Evolutionary conservation across 2,797 vertebrate species (phyloP).

Genomic region (Sebastes iracundus): DNA sequence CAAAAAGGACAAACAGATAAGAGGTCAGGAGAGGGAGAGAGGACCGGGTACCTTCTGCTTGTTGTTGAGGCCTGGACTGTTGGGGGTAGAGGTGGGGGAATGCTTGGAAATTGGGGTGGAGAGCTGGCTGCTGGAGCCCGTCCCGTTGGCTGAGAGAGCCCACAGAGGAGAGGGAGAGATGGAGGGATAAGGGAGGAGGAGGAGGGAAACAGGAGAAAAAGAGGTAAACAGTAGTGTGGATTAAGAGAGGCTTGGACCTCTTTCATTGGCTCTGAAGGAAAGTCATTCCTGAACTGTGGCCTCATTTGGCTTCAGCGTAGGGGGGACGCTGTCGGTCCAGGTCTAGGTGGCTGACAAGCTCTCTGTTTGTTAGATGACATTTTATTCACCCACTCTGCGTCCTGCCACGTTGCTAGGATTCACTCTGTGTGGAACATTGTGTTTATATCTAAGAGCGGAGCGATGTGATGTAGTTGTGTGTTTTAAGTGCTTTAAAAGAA

Average conservation of each 20-base stretch:
- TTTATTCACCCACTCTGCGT: constrained; percentile 59
- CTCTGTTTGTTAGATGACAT: constrained; percentile 47
- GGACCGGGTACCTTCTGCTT: constrained; percentile 95
- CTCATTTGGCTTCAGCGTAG: constrained; percentile 45
- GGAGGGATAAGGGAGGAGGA: not conserved
- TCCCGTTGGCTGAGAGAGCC: constrained; percentile 90
- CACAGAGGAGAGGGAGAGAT: constrained; percentile 10
- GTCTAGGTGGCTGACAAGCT: constrained; percentile 37
- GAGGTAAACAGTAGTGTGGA: constrained; percentile 53
- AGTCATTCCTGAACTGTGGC: constrained; percentile 46
- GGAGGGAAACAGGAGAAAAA: constrained; percentile 9
- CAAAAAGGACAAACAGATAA: not conserved
- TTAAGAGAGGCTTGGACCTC: constrained; percentile 34
- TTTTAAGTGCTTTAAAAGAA: constrained; percentile 62
- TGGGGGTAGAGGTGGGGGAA: constrained; percentile 97
- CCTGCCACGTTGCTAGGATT: constrained; percentile 75
- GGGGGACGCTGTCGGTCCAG: constrained; percentile 19
- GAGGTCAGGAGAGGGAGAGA: not conserved
- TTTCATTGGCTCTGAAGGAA: constrained; percentile 34
- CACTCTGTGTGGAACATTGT: constrained; percentile 58
- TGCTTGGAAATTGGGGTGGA: constrained; percentile 99
- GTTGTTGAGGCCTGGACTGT: constrained; percentile 93
- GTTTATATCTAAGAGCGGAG: constrained; percentile 67
- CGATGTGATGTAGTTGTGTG: constrained; percentile 56
- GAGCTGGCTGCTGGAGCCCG: constrained; percentile 95